Evolutionary conservation across 1,140 invertebrate species (phyloP), one percentile per base, ranked within the genome.

Genomic region (Thaumetopoea pityocampa): DNA sequence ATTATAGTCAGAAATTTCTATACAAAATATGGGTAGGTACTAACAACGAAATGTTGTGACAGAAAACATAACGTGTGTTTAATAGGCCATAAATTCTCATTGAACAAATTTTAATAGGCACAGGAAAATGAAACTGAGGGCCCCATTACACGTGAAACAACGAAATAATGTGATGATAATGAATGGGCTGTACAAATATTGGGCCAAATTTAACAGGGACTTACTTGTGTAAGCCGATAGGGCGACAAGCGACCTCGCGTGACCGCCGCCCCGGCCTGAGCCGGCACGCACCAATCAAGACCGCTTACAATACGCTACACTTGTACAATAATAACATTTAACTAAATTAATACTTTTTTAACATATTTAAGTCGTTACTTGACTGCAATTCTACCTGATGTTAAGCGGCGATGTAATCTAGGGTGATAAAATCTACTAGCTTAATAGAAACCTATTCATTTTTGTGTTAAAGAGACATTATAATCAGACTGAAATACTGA

Each of bases 191-290:
- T 67, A 78, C 73, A 77, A 78, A 81, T 74, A 78, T 81, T 77
- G 64, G 59, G 67, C 48, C 67, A 74, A 60, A 69, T 71, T 74
- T 68, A 72, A 72, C 69, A 70, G 68, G 61, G 69, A n/a, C n/a
- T n/a, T n/a, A n/a, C n/a, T n/a, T n/a, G n/a, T 81, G 73, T 77
- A 78, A 81, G 67, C 68, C 62, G 73, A 81, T 81, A 78, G 63
- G 37, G 55, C 30, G 51, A 57, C 71, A 78, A 67, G 73, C 69
- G 46, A 76, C 40, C 48, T 81, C 52, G 73, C 73, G 73, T 78
- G 77, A n/a, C 20, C 18, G n/a, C 5, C 14, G 18, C 36, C 32
- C 52, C 45, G 48, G n/a, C n/a, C n/a, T 66, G 52, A 57, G 52
- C 43, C 65, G 69, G 67, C 70, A 73, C 63, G 11, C 26, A 33